These are phyloP conservation scores for Stichodactyla helianthus DNA, from an alignment of 64 coral and sea anemone genomes.

Conservation along the genomic window DNA sequence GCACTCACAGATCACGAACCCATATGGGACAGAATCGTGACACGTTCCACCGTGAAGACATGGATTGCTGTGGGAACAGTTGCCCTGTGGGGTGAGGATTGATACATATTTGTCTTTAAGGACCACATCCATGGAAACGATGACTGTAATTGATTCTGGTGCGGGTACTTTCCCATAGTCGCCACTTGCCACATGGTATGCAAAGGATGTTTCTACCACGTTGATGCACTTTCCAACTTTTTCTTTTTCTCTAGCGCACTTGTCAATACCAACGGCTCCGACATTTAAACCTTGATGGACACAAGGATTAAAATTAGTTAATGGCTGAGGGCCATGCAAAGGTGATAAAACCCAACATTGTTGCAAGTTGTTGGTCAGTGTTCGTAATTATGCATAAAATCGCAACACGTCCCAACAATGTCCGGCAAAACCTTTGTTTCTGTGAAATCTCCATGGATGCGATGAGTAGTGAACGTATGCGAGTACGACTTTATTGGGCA, in stretches of 20 bases:
- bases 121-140: slow-evolving; percentile 65
- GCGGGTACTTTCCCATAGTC: slow-evolving; percentile 66
- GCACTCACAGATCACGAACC: slow-evolving; percentile 76
- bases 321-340: background rate
- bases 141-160: slow-evolving; percentile 6
- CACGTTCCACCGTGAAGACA: slow-evolving; percentile 89
- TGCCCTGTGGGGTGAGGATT: slow-evolving; percentile 20
- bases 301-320: background rate
- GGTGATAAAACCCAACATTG: background rate
- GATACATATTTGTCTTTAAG: slow-evolving; percentile 40
- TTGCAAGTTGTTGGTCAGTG: no score
- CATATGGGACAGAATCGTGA: slow-evolving; percentile 68
- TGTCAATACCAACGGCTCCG: slow-evolving; percentile 77
- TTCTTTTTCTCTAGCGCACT: slow-evolving; percentile 65
- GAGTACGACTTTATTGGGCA: no score
- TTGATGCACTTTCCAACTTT: slow-evolving; percentile 73
- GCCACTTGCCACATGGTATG: slow-evolving; percentile 76
- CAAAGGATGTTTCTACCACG: slow-evolving; percentile 43
- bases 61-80: slow-evolving; percentile 34
- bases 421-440: no score
- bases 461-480: no score
- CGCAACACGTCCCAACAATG: no score
- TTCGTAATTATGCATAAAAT: no score
- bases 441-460: no score
- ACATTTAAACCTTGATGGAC: slow-evolving; percentile 46